These are phyloP conservation scores for Echinometra lucunter DNA, from an alignment of 53 echinoderm and acorn worm genomes.

Conservation along the genomic window DNA sequence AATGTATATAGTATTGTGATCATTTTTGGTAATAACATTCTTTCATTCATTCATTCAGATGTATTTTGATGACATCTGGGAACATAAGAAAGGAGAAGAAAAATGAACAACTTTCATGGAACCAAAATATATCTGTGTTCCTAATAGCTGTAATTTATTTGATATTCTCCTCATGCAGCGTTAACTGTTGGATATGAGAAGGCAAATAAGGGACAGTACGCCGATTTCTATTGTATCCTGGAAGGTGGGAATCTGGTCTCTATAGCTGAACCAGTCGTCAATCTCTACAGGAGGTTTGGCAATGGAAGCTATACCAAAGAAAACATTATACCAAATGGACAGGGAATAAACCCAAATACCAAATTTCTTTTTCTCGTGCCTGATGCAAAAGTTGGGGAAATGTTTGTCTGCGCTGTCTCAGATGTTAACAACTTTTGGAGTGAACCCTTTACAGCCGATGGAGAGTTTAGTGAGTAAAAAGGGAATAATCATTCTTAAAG, in stretches of 20 bases:
- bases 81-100: too few relatives aligned
- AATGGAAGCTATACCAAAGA: not conserved
- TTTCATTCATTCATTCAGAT: too few relatives aligned
- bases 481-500: too few relatives aligned
- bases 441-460: not conserved
- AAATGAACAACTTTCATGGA: not conserved
- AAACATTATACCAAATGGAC: not conserved
- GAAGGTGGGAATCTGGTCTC: constrained; percentile 47
- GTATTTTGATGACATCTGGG: too few relatives aligned
- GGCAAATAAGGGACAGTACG: constrained; percentile 61
- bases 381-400: not conserved
- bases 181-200: constrained; percentile 36
- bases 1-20: too few relatives aligned
- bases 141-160: not conserved
- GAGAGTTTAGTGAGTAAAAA: constrained; percentile 65
- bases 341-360: not conserved
- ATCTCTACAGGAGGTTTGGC: constrained; percentile 26
- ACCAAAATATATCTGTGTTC: not conserved
- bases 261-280: constrained; percentile 33
- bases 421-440: constrained; percentile 29
- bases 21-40: too few relatives aligned
- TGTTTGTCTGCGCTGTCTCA: not conserved
- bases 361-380: not conserved
- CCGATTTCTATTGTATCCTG: constrained; percentile 50
- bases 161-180: not conserved